These are phyloP conservation scores for Podarcis raffonei DNA, from an alignment of 2,113 vertebrate species.

Conservation along the genomic window DNA sequence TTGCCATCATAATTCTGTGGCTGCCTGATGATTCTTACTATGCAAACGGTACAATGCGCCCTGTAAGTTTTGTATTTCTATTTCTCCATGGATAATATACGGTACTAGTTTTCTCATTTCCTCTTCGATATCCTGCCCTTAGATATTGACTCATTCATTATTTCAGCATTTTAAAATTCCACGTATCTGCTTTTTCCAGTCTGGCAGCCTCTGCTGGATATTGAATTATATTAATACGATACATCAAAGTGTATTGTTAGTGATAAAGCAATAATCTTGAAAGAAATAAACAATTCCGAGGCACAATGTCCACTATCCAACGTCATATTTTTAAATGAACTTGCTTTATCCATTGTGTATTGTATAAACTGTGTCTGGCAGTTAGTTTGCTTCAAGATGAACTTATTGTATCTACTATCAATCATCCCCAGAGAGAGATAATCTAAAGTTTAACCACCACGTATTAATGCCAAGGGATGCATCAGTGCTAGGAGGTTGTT, in stretches of 20 bases:
- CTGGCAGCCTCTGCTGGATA: constrained; percentile 10
- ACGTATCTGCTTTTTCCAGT: background rate
- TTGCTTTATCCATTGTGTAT: constrained; percentile 16
- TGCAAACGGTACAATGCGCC: background rate
- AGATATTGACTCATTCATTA: constrained; percentile 23
- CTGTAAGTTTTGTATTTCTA: background rate
- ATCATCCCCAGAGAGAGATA: constrained; percentile 2
- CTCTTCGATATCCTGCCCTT: background rate
- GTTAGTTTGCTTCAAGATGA: constrained; percentile 22
- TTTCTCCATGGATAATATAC: background rate
- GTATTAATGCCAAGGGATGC: background rate
- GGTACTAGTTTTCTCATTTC: background rate
- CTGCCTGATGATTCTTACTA: background rate
- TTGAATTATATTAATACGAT: constrained; percentile 8
- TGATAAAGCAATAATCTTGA: background rate
- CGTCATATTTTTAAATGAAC: constrained; percentile 16
- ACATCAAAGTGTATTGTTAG: background rate
- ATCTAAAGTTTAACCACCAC: background rate
- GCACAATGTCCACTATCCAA: background rate
- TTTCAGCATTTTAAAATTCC: constrained; percentile 21
- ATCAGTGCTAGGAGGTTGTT: background rate
- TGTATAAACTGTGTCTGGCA: background rate
- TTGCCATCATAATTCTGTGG: background rate
- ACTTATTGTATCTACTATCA: constrained; percentile 1
- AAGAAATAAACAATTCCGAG: background rate